A percentile compares a stretch with the other conserved stretches of the same genome.
Conservation (phyloP, 2,888 invertebrate genomes). For the Nipponacmea schrenckii region DNA sequence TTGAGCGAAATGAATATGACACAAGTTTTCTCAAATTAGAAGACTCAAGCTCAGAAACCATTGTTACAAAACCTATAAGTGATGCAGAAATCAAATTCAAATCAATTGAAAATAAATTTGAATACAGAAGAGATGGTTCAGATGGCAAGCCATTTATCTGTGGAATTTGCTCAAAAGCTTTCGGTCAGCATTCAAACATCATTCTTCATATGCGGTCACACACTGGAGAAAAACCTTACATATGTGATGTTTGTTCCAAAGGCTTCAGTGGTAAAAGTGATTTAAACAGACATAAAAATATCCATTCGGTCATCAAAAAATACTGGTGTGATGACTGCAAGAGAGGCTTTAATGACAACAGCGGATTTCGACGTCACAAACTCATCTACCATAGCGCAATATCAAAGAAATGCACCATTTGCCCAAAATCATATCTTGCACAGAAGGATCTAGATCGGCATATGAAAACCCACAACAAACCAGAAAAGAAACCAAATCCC, state of each 20-base stretch:
- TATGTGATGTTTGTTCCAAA: constrained; percentile 6
- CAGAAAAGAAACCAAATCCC: not conserved
- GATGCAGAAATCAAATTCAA: not conserved
- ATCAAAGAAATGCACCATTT: not conserved
- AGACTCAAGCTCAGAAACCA: not conserved
- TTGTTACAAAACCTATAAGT: not conserved
- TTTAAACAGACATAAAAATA: constrained; percentile 5
- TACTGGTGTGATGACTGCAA: constrained; percentile 3
- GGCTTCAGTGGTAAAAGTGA: constrained; percentile 11
- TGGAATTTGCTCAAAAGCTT: constrained; percentile 9
- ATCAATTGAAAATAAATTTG: not conserved
- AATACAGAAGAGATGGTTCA: not conserved
- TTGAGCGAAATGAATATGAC: not conserved
- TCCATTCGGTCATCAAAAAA: constrained; percentile 8
- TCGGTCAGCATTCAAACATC: constrained; percentile 5
- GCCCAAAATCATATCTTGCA: constrained; percentile 1
- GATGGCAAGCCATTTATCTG: constrained; percentile 15
- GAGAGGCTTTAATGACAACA: not conserved
- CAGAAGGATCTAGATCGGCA: not conserved
- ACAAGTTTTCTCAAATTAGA: not conserved
- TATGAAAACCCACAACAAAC: not conserved
- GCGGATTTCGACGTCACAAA: not conserved
- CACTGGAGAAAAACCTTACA: constrained; percentile 13
- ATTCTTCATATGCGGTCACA: constrained; percentile 12
- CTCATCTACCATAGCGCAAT: constrained; percentile 1